These are phyloP conservation scores for Adelphocoris suturalis DNA, from an alignment of 2,888 invertebrate genomes.

Conservation along the genomic window DNA sequence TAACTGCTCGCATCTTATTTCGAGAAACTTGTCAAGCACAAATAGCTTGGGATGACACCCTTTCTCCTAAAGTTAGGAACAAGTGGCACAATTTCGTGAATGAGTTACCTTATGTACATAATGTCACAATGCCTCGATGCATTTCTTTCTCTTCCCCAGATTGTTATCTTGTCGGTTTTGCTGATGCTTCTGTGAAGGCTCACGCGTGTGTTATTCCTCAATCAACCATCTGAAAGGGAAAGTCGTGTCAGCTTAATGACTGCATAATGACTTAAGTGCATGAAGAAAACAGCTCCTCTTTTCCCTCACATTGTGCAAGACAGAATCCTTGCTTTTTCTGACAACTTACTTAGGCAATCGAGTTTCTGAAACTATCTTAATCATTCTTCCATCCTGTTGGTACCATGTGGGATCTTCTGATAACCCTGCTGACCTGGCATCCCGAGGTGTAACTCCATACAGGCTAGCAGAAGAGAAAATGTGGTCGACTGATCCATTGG, in stretches of 20 bases:
- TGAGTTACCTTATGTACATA: background rate
- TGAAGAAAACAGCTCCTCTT: background rate
- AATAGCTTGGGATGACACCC: constrained; percentile 55
- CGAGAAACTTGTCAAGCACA: no score
- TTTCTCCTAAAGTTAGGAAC: background rate
- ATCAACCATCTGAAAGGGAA: no score
- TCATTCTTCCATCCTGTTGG: no score
- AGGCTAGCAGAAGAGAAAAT: background rate
- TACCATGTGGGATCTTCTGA: no score
- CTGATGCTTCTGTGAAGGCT: constrained; percentile 50
- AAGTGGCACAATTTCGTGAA: constrained; percentile 26
- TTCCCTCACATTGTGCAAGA: constrained; percentile 16
- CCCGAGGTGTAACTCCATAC: background rate
- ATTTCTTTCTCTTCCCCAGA: background rate
- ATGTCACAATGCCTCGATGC: constrained; percentile 16
- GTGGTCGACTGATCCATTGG: constrained; percentile 55
- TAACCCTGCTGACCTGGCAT: no score
- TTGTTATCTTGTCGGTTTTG: constrained; percentile 41
- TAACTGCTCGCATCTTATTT: no score
- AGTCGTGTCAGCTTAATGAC: no score
- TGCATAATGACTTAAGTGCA: no score
- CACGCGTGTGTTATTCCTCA: constrained; percentile 31
- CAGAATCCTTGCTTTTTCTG: constrained; percentile 15
- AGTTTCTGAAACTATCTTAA: no score
- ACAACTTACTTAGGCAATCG: constrained; percentile 49